phyloP scores from a whole-genome alignment of 2,113 vertebrate species.

The Dendrocopos noguchii region DNA sequence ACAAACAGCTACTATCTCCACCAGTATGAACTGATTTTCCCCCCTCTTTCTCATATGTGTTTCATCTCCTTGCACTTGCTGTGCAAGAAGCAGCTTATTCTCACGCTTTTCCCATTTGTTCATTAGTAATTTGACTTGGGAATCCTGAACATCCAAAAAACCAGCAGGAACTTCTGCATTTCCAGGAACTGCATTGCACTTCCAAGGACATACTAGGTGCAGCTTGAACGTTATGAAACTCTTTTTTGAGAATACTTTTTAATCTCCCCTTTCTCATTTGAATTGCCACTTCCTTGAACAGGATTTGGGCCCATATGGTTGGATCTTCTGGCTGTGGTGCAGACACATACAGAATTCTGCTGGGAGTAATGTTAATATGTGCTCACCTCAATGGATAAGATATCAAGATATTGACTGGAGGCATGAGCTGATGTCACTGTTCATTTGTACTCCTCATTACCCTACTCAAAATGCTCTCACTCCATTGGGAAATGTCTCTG shows the following conservation, averaged over 20 bases:
- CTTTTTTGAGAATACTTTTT: neutral
- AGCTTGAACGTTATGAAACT: neutral
- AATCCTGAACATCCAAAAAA: neutral
- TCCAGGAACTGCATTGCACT: neutral
- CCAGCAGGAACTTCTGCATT: neutral
- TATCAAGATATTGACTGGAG: constrained; percentile 4
- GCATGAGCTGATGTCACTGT: neutral
- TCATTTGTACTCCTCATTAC: constrained; percentile 32
- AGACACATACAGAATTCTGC: neutral
- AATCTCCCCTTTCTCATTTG: neutral
- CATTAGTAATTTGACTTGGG: neutral
- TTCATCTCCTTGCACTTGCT: neutral
- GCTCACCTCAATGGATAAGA: neutral
- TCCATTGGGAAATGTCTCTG: neutral
- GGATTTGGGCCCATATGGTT: neutral
- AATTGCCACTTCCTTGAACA: neutral
- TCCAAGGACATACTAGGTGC: neutral
- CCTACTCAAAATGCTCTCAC: neutral
- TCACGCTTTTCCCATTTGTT: neutral
- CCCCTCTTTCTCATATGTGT: neutral
- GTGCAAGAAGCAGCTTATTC: neutral
- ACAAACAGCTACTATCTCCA: neutral
- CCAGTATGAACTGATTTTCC: neutral
- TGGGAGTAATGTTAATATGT: neutral
- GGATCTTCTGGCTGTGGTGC: neutral